Evolutionary conservation across 2,888 invertebrate genomes (phyloP), one percentile per base, ranked within the genome.

Genomic region (Heliconius sara): DNA sequence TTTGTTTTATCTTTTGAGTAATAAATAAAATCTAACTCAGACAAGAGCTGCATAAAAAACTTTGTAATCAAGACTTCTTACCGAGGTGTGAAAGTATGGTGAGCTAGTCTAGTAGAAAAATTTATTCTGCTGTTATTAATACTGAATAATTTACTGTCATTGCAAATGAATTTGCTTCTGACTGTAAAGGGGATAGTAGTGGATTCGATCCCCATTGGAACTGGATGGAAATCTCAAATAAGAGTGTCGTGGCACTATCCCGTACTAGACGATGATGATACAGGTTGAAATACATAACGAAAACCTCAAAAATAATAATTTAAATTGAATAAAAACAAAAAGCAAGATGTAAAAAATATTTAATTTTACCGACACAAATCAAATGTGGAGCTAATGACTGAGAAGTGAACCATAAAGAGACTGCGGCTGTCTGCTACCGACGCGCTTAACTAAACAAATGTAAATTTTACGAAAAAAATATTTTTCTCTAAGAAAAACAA

Each of bases 401-500:
- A 83, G 85, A 88, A 89, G 34, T 89, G 89, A 89, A 89, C 60
- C n/a, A 47, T 73, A 88, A 83, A 86, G 86, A 85, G 84, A 85
- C 83, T 80, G 80, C 84, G 84, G 83, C 83, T 83, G 86, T 84
- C 87, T 78, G 30, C 47, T 85, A 81, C 84, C 83, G 87, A 85
- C 87, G 88, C 85, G 86, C 89, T 86, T 89, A 88, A 88, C 88
- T 90, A 89, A 91, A 89, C 89, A 86, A 39, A 86, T 89, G 90
- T 89, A 90, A 91, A 92, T 92, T 91, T 90, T 87, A 90, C 88
- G 87, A 90, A 91, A 82, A 79, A 93, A 93, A 91, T 91, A 91
- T 92, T 91, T 90, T 89, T 90, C 91, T 89, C 85, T 87, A 92
- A 92, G 91, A 91, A 92, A 93, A 93, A 93, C 92, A 93, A 94